These are phyloP conservation scores for Scartelaos histophorus DNA, from an alignment of 2,113 vertebrate genomes.

Conservation along the genomic window DNA sequence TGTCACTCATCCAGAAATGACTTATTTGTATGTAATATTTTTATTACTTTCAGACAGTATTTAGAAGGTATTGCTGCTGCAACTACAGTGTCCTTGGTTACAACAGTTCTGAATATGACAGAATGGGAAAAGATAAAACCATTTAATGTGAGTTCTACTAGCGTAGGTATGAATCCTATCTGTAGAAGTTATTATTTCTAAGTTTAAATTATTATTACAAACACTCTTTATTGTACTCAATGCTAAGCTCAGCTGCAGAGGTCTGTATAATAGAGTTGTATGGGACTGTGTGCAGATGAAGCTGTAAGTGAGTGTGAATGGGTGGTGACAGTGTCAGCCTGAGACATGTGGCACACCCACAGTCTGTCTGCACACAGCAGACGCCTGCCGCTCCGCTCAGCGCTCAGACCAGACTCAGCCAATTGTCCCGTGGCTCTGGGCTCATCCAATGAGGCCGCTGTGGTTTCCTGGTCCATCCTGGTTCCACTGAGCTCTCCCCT, in stretches of 20 bases:
- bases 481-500: slow-evolving; percentile 52
- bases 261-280: slow-evolving; percentile 50
- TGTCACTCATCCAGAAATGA: neutral
- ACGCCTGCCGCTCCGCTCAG: slow-evolving; percentile 42
- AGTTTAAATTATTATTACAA: neutral
- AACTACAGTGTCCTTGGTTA: neutral
- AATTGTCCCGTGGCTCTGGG: slow-evolving; percentile 61
- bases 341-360: slow-evolving; percentile 73
- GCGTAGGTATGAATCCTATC: neutral
- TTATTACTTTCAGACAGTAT: neutral
- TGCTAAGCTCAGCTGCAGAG: slow-evolving; percentile 35
- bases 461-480: slow-evolving; percentile 49
- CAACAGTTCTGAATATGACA: neutral
- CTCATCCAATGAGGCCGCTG: slow-evolving; percentile 49
- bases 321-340: slow-evolving; percentile 68
- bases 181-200: neutral
- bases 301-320: slow-evolving; percentile 60
- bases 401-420: slow-evolving; percentile 54
- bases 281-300: slow-evolving; percentile 59
- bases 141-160: neutral
- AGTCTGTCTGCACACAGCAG: slow-evolving; percentile 64
- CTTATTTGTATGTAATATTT: neutral
- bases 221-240: neutral
- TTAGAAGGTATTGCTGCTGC: too few relatives aligned
- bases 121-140: neutral